These are phyloP conservation scores for Babyrousa celebensis DNA, from an alignment of 2,797 vertebrate species.

Conservation along the genomic window DNA sequence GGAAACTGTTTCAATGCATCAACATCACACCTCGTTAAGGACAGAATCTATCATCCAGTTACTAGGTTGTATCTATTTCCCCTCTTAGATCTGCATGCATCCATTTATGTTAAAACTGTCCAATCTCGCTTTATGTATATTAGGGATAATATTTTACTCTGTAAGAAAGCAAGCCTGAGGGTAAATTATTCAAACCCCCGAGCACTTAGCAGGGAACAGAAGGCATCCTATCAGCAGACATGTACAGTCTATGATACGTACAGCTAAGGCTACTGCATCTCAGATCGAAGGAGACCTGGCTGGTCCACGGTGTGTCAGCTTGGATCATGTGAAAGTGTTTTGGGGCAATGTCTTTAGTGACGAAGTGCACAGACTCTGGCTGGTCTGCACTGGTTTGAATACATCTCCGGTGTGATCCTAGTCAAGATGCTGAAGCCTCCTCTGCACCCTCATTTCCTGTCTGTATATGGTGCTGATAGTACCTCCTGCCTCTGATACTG, in stretches of 20 bases:
- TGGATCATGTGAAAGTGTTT: neutral
- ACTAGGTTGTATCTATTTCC: neutral
- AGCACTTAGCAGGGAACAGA: conserved; percentile 70
- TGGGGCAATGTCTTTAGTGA: neutral
- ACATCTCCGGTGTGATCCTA: neutral
- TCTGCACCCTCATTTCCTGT: neutral
- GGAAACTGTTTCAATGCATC: neutral
- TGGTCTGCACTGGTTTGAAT: neutral
- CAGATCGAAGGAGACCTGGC: neutral
- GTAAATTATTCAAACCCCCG: conserved; percentile 75
- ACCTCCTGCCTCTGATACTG: neutral
- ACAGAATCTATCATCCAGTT: conserved; percentile 50
- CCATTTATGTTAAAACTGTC: conserved; percentile 67
- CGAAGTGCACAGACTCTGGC: neutral
- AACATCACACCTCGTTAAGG: conserved; percentile 49
- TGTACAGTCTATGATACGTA: neutral
- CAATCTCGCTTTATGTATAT: conserved; percentile 51
- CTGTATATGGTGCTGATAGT: neutral
- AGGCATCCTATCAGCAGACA: conserved; percentile 44
- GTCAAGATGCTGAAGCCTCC: neutral
- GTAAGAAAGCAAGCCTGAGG: conserved; percentile 67
- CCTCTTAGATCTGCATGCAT: conserved; percentile 5
- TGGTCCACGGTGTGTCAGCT: neutral
- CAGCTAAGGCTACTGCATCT: neutral
- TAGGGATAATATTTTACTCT: conserved; percentile 74